These are phyloP conservation scores for Parelbella ahira DNA, from an alignment of 2,888 invertebrate species.

Conservation along the genomic window DNA sequence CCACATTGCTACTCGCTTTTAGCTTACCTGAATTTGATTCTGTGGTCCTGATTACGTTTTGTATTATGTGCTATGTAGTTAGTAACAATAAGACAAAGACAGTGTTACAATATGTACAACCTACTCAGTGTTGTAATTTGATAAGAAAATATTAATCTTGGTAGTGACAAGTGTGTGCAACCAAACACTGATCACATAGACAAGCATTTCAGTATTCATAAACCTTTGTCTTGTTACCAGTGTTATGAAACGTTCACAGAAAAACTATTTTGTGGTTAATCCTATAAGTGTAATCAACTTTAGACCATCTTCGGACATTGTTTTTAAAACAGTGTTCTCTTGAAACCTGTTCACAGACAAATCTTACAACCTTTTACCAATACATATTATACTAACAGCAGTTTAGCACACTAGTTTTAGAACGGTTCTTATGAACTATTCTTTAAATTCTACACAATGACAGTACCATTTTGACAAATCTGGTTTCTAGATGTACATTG, in stretches of 20 bases:
- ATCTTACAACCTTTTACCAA: too few species aligned
- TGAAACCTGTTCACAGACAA: not conserved
- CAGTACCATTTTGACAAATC: constrained; percentile 11
- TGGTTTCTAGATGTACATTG: constrained; percentile 15
- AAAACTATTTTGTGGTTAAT: constrained; percentile 4
- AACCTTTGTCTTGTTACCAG: not conserved
- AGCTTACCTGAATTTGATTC: constrained; percentile 35
- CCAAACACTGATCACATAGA: constrained; percentile 36
- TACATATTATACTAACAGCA: too few species aligned
- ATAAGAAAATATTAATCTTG: constrained; percentile 62
- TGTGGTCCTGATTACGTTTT: constrained; percentile 52
- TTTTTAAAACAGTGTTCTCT: constrained; percentile 9
- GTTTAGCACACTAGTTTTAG: too few species aligned
- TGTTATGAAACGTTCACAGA: constrained; percentile 7
- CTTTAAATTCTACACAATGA: constrained; percentile 3
- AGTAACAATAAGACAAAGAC: constrained; percentile 36
- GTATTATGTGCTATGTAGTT: constrained; percentile 34
- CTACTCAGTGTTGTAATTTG: constrained; percentile 45
- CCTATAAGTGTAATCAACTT: too few species aligned
- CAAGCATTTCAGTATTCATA: not conserved
- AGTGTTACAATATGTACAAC: constrained; percentile 51
- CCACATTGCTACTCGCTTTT: constrained; percentile 40
- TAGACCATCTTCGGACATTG: too few species aligned
- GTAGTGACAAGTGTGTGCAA: constrained; percentile 64
- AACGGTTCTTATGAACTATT: constrained; percentile 7